These are phyloP conservation scores for Megaustenia siamemsis DNA, from an alignment of 2,888 invertebrate species.

Conservation along the genomic window DNA sequence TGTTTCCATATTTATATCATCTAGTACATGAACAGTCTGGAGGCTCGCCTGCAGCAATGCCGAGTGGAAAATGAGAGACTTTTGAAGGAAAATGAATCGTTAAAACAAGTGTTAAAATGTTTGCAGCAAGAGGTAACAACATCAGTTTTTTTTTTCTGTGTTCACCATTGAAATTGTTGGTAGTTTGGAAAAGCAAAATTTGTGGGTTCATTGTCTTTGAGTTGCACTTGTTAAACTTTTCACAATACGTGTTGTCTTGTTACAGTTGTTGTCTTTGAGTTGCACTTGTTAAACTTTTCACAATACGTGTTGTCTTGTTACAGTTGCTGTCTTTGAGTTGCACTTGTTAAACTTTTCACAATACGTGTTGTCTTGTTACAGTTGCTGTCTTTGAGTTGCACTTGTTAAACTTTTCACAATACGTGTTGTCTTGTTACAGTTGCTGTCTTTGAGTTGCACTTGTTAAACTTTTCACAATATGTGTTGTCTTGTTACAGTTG, in stretches of 20 bases:
- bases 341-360: not conserved
- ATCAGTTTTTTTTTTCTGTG: too few species aligned
- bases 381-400: not conserved
- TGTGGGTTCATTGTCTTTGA: not conserved
- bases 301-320: not conserved
- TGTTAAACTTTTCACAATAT: too few species aligned
- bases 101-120: conserved; percentile 82
- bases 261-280: not conserved
- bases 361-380: too few species aligned
- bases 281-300: not conserved
- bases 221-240: not conserved
- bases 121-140: conserved; percentile 76
- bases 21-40: conserved; percentile 88
- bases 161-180: too few species aligned
- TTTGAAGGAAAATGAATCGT: conserved; percentile 84
- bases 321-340: not conserved
- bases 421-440: too few species aligned
- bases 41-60: conserved; percentile 87
- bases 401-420: not conserved
- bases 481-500: too few species aligned
- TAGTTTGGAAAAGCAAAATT: too few species aligned
- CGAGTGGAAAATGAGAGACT: conserved; percentile 88
- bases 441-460: too few species aligned
- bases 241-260: not conserved
- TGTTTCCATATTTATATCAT: conserved; percentile 5